phyloP scores from a whole-genome alignment of 1,140 invertebrate species.

The Dermatophagoides farinae region DNA sequence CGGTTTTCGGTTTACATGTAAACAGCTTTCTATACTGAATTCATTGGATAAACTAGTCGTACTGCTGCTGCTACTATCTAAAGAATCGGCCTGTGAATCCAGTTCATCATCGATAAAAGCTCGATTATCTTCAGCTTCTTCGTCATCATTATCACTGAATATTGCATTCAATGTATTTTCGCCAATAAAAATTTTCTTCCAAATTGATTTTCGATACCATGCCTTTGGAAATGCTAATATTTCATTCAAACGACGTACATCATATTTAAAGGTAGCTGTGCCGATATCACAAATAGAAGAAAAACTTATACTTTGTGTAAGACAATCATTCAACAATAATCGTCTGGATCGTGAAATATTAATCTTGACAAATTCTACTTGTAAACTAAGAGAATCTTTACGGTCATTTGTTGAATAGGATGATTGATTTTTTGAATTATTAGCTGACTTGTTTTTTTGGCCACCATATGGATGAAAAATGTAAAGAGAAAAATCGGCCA shows the following conservation, averaged over 20 bases:
- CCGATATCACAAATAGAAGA: conserved; percentile 81
- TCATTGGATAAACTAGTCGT: background rate
- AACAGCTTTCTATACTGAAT: background rate
- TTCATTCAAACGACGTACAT: conserved; percentile 90
- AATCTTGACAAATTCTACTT: conserved; percentile 91
- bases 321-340: conserved; percentile 24
- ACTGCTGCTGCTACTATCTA: background rate
- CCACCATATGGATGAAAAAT: conserved; percentile 94
- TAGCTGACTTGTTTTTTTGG: conserved; percentile 46
- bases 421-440: conserved; percentile 9
- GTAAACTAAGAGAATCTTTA: conserved; percentile 83
- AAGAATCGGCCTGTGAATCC: background rate
- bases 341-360: conserved; percentile 72
- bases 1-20: background rate
- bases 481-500: conserved; percentile 89
- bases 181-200: conserved; percentile 73
- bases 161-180: conserved; percentile 43
- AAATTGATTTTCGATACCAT: conserved; percentile 84
- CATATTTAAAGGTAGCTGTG: conserved; percentile 94
- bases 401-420: conserved; percentile 66
- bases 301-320: conserved; percentile 20
- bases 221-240: conserved; percentile 93
- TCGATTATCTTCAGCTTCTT: background rate
- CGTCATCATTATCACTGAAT: conserved; percentile 27
- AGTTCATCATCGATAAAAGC: background rate